Conservation (phyloP, 2,113 vertebrate genomes). For the Leucoraja erinaceus region DNA sequence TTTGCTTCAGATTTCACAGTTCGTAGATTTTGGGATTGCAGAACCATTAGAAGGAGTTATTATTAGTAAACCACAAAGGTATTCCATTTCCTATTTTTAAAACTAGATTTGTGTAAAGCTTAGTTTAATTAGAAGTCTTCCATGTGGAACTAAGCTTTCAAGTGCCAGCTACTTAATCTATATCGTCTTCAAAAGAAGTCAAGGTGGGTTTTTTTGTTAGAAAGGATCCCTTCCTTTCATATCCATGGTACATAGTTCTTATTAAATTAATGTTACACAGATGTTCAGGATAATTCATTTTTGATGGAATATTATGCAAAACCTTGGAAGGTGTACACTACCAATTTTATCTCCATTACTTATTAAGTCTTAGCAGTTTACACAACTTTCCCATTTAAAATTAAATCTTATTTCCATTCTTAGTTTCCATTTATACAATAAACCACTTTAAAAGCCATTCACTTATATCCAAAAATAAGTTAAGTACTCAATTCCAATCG, state of each 20-base stretch:
- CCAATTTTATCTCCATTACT: not conserved
- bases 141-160: slow-evolving; percentile 34
- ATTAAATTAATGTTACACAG: not conserved
- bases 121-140: slow-evolving; percentile 31
- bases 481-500: not conserved
- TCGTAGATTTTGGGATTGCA: slow-evolving; percentile 5
- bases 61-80: not conserved
- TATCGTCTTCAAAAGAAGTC: slow-evolving; percentile 28
- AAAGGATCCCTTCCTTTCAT: not conserved
- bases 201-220: slow-evolving; percentile 6
- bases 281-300: not conserved
- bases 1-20: slow-evolving; percentile 7
- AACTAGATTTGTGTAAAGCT: slow-evolving; percentile 22
- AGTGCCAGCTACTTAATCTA: not conserved
- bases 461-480: not conserved
- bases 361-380: not conserved
- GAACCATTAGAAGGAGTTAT: slow-evolving; percentile 2
- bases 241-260: not conserved
- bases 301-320: not conserved
- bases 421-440: not conserved
- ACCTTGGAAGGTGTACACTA: not conserved
- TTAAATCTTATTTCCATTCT: not conserved
- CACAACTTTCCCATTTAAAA: not conserved
- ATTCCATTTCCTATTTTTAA: slow-evolving; percentile 11
- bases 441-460: not conserved